Evolutionary conservation across 2,888 invertebrate species (phyloP), one percentile per base, ranked within the genome.

Genomic region (Lasius platythorax): DNA sequence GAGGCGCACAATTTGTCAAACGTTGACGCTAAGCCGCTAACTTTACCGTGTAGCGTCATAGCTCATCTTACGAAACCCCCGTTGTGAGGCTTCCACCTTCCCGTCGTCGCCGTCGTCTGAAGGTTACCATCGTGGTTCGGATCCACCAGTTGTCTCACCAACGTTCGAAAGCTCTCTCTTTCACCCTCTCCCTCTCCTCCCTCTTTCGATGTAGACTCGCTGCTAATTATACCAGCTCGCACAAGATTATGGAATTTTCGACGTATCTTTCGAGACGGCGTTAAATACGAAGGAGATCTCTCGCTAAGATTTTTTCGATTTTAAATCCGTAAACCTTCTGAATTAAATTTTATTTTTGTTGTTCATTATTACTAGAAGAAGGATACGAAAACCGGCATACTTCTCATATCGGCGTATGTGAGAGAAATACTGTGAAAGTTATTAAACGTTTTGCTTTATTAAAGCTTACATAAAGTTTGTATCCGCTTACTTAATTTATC

Each of bases 1-100:
- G 87, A 83, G 87, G 87, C 72, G 87, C 74, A 89, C 91, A 92
- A 93, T 93, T 93, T 93, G 93, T 93, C 93, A 93, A 91, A 87
- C 78, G 87, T 82, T 88, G 92, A 92, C 92, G 88, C 91, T 91
- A 91, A 92, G 91, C 91, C 89, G 91, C 88, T 91, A 92, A 91
- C 91, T 92, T 91, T 87, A 75, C 82, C 86, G 85, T 88, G 88
- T 87, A 90, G 88, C 88, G 89, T 91, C 92, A 89, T 90, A 89
- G 91, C 89, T 90, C 89, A 88, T 91, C 90, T 85, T 87, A 84
- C 85, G 84, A 79, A 87, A 79, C 83, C 67, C 63, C 87, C 84
- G 76, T 85, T 87, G 83, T 83, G 88, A 85, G 82, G 84, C 82
- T 87, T 88, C 85, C 85, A 78, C 87, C 86, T 82, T 85, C 82